Evolutionary conservation across 2,888 invertebrate species (phyloP).

Genomic region (Caenorhabditis afra): DNA sequence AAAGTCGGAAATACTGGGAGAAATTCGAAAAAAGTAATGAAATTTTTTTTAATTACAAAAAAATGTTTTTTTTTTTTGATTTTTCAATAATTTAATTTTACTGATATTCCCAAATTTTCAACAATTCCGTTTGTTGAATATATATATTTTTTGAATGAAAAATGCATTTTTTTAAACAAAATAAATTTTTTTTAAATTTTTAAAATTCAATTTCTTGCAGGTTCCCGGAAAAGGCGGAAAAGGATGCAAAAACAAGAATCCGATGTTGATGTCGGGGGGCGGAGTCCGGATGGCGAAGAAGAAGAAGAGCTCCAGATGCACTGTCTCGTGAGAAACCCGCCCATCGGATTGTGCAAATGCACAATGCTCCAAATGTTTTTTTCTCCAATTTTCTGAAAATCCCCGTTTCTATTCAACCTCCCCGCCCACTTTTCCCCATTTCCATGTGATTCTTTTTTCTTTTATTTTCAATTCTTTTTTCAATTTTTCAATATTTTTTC

Average conservation of each 20-base stretch:
- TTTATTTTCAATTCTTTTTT: conserved; percentile 4
- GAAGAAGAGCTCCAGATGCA: conserved; percentile 64
- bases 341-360: too few species aligned
- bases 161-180: too few species aligned
- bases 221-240: conserved; percentile 9
- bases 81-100: too few species aligned
- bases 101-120: too few species aligned
- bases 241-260: conserved; percentile 19
- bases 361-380: background rate
- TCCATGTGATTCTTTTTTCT: conserved; percentile 42
- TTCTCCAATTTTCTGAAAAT: background rate
- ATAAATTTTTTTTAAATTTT: too few species aligned
- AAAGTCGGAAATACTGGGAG: too few species aligned
- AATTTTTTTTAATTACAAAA: too few species aligned
- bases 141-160: too few species aligned
- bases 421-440: background rate
- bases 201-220: too few species aligned
- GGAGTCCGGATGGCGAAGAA: conserved; percentile 62
- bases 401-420: background rate
- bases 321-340: conserved; percentile 56
- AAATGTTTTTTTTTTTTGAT: too few species aligned
- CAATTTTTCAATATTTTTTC: background rate
- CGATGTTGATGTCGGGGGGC: conserved; percentile 44
- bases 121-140: too few species aligned
- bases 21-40: too few species aligned